Evolutionary conservation across 2,797 vertebrate species (phyloP), one percentile per base, ranked within the genome.

Genomic region (Myotis myotis): DNA sequence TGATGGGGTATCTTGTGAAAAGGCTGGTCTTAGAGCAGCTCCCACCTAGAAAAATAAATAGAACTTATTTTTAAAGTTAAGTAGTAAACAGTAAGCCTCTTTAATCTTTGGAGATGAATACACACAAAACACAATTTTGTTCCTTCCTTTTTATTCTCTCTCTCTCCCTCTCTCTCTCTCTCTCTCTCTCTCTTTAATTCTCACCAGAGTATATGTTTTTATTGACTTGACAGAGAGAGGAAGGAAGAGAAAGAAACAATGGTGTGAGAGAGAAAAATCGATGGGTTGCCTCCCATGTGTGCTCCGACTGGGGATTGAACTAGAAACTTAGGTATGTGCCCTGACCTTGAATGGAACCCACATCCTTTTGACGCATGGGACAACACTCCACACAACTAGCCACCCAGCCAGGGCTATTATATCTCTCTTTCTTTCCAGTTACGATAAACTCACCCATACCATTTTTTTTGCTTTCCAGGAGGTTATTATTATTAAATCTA

Each of bases 1-100:
- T n/a, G 99, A 99, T 0, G 99, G 99, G 0, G 99, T 99, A 97
- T 99, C 99, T 64, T 99, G 99, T 72, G 99, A 99, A 98, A 99
- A 99, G 7, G 99, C 99, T 41, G 99, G 99, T 97, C 99, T 99
- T 74, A 99, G 98, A 84, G 99, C 99, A 97, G 99, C 99, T 96
- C 99, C 99, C 84, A 99, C 99, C 99, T 99, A 95, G 90, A 96
- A n/a, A 97, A 80, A 44, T 83, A 28, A 93, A 92, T 85, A 91
- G 1, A 49, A 94, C 89, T 95, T 75, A 74, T 74, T 96, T 87
- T 91, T 41, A 94, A 82, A 96, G 41, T 28, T 76, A 95, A 89
- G 20, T 41, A 60, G 44, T 68, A 88, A 90, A 83, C 28, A 72
- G 28, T 89, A 95, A 80, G 23, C 41, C 22, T 75, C 41, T 71